A percentile compares a stretch with the other conserved stretches of the same genome.
These are phyloP conservation scores for Calliopsis andreniformis DNA, from an alignment of 1,140 invertebrate genomes.

Conservation along the genomic window DNA sequence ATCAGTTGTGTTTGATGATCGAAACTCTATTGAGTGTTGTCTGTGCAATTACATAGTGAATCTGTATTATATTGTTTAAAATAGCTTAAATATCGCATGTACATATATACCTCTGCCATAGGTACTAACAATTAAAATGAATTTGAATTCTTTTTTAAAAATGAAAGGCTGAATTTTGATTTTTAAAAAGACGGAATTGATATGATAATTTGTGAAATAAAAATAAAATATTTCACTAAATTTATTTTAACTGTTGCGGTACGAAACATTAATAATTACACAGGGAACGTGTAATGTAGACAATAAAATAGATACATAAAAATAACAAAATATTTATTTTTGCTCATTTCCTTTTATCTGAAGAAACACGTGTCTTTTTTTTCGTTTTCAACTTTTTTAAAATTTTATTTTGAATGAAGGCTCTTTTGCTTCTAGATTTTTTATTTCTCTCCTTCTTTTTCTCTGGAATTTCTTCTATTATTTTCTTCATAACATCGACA, in stretches of 20 bases:
- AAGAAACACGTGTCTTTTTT: constrained; percentile 47
- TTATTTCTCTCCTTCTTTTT: constrained; percentile 65
- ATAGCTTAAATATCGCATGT: constrained; percentile 46
- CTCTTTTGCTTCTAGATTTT: constrained; percentile 37
- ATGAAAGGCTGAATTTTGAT: constrained; percentile 28
- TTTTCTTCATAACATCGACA: constrained; percentile 82
- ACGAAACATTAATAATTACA: neutral
- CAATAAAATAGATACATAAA: constrained; percentile 28
- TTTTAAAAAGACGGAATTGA: neutral
- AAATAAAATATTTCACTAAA: neutral
- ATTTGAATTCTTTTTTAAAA: constrained; percentile 9
- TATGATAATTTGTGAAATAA: neutral
- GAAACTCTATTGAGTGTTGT: constrained; percentile 7
- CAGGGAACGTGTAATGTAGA: neutral
- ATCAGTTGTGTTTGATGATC: constrained; percentile 62
- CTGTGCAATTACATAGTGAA: constrained; percentile 25
- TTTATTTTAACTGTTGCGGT: neutral
- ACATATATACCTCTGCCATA: constrained; percentile 61
- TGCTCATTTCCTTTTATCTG: neutral
- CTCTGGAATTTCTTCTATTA: constrained; percentile 65
- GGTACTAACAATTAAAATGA: constrained; percentile 51
- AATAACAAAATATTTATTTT: constrained; percentile 13
- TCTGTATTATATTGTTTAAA: constrained; percentile 56
- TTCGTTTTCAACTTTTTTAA: constrained; percentile 43
- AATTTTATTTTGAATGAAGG: constrained; percentile 41